phyloP scores from a whole-genome alignment of 2,113 vertebrate genomes.

The Myrmecobius fasciatus region DNA sequence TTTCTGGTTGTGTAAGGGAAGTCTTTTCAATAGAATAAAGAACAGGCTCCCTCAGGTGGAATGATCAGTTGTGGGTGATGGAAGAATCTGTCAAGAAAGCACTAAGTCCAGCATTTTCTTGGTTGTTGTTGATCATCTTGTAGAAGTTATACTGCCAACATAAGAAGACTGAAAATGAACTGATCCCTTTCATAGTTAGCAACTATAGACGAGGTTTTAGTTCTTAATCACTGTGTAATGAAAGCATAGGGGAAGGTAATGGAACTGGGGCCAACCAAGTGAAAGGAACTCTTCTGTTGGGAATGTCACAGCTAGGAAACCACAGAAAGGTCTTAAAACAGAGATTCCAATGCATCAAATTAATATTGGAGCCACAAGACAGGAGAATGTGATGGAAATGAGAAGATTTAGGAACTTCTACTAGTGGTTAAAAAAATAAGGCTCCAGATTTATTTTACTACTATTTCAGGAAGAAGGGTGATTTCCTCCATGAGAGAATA shows the following conservation, averaged over 20 bases:
- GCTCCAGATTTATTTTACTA: neutral
- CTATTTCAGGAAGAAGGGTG: neutral
- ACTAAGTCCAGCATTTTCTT: neutral
- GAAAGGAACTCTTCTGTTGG: neutral
- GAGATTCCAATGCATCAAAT: too few species aligned
- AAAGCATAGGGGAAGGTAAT: neutral
- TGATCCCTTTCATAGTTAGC: neutral
- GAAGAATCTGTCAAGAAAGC: neutral
- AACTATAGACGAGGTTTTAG: neutral
- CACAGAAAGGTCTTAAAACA: neutral
- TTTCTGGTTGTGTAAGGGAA: neutral
- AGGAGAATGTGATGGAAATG: neutral
- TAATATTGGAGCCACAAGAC: neutral
- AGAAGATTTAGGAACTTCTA: neutral
- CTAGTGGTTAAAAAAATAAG: neutral
- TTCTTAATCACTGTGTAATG: neutral
- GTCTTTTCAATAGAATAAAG: neutral
- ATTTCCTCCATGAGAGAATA: neutral
- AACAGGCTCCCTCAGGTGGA: neutral
- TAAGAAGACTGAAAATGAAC: neutral
- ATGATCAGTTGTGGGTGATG: neutral
- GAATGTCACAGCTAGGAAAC: neutral
- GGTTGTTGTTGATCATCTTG: neutral
- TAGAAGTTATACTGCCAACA: neutral
- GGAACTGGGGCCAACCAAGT: neutral